Base-by-base conservation (phyloP, 2,113 vertebrate species). In the Tetrao urogallus region DNA sequence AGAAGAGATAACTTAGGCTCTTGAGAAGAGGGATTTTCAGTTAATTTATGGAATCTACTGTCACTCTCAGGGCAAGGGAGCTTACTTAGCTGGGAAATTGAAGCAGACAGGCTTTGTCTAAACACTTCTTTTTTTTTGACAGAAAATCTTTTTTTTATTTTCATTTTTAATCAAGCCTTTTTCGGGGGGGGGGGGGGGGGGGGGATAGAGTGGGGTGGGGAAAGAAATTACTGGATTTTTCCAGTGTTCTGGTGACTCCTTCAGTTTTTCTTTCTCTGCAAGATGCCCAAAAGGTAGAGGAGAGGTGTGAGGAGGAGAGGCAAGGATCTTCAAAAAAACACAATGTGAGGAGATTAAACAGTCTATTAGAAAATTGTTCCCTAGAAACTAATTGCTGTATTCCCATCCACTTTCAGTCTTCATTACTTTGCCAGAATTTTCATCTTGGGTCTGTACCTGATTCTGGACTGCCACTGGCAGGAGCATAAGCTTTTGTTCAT, bases 11-110 rank as follows among this genome's bases (percentile, higher is more conserved):
- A 98, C 98, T 98, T 97, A 95, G 97, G 97, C 97, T 98, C 97
- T 97, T 88, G 98, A 98, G 98, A 98, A 98, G 97, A 97, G 98
- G 98, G 98, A 98, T 98, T 98, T 98, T 98, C 98, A 94, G 97
- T 97, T 98, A 98, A 98, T 98, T 98, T 98, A 98, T 97, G 97
- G 97, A 98, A 97, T 96, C 97, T 96, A 97, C 97, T 96, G 97
- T 97, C 98, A 96, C 96, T 97, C 97, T 97, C 94, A 82, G 89
- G 97, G 96, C 96, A 97, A 94, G 94, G 95, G 94, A 97, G 96
- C 97, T 97, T 92, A 97, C 95, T 72, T 97, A 95, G 94, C 95
- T 93, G 91, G 96, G 97, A 98, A 98, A 97, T 96, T 96, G 98
- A 97, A 97, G 97, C 97, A 97, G 97, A 96, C 98, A 97, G 97